Percentiles rank a stretch among this genome's conserved stretches.
Evolutionary conservation across 2,888 invertebrate genomes (phyloP).

Genomic region (Clivina fossor): DNA sequence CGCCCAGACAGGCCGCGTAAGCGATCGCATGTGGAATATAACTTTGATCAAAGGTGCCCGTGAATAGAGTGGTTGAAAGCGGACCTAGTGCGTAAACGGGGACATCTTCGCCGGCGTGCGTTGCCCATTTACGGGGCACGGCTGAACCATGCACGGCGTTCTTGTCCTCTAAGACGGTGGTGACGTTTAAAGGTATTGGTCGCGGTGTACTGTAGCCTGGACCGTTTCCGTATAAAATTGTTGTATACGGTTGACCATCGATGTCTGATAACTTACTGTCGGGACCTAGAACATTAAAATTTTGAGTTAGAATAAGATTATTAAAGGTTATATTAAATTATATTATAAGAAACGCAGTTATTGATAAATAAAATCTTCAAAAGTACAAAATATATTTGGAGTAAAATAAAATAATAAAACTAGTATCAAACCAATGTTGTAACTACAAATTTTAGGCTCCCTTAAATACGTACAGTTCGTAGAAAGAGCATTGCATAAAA

Average conservation of each 20-base stretch:
- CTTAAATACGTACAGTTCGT: too few species aligned
- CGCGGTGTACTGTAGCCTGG: slow-evolving; percentile 72
- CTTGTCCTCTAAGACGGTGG: slow-evolving; percentile 53
- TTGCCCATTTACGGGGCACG: slow-evolving; percentile 76
- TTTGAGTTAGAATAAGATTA: too few species aligned
- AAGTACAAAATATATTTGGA: too few species aligned
- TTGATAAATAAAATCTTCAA: too few species aligned
- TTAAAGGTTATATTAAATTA: too few species aligned
- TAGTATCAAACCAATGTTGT: too few species aligned
- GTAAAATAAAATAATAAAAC: too few species aligned
- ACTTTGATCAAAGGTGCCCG: slow-evolving; percentile 79
- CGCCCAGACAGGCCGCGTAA: slow-evolving; percentile 74
- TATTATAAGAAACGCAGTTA: too few species aligned
- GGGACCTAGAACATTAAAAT: slow-evolving; percentile 59
- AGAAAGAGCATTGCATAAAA: too few species aligned
- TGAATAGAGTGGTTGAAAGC: slow-evolving; percentile 65
- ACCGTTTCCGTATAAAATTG: slow-evolving; percentile 74
- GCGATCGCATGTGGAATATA: slow-evolving; percentile 85
- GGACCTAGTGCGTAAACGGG: slow-evolving; percentile 76
- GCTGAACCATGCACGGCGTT: slow-evolving; percentile 71
- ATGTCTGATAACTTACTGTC: slow-evolving; percentile 74
- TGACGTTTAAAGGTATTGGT: slow-evolving; percentile 59
- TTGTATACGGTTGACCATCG: slow-evolving; percentile 75
- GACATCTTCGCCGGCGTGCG: slow-evolving; percentile 83
- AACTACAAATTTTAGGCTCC: too few species aligned